These are phyloP conservation scores for Pseudomyrmex dendroicus DNA, from an alignment of 1,140 invertebrate genomes.

Conservation along the genomic window DNA sequence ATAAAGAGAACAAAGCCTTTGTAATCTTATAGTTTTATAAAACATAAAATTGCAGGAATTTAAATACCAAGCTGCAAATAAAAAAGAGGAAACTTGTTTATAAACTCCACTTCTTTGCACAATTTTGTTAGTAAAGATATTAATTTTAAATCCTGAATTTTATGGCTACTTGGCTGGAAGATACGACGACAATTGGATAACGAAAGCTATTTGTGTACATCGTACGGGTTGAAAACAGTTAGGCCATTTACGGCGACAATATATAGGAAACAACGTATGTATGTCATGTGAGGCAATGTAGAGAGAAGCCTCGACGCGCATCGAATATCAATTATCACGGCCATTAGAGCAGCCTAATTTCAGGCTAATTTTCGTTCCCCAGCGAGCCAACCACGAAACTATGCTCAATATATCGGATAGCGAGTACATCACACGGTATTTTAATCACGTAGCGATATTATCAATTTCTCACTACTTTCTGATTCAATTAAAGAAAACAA, in stretches of 20 bases:
- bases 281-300: slow-evolving; percentile 50
- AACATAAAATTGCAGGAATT: not conserved
- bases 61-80: not conserved
- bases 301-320: slow-evolving; percentile 39
- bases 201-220: not conserved
- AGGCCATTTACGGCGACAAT: slow-evolving; percentile 54
- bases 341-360: slow-evolving; percentile 70
- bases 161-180: not conserved
- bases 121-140: too few relatives aligned
- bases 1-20: not conserved
- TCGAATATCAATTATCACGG: slow-evolving; percentile 73
- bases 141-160: not conserved
- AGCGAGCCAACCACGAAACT: slow-evolving; percentile 63
- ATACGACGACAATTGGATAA: not conserved
- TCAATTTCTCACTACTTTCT: not conserved
- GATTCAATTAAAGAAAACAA: not conserved
- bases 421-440: slow-evolving; percentile 17
- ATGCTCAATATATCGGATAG: slow-evolving; percentile 61
- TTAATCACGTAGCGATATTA: slow-evolving; percentile 31
- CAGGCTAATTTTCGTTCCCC: slow-evolving; percentile 69
- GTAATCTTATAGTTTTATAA: not conserved
- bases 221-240: slow-evolving; percentile 61
- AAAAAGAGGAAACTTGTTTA: not conserved
- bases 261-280: slow-evolving; percentile 60
- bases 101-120: not conserved